Evolutionary conservation across 2,888 invertebrate species (phyloP).

Genomic region (Norana najaformis): DNA sequence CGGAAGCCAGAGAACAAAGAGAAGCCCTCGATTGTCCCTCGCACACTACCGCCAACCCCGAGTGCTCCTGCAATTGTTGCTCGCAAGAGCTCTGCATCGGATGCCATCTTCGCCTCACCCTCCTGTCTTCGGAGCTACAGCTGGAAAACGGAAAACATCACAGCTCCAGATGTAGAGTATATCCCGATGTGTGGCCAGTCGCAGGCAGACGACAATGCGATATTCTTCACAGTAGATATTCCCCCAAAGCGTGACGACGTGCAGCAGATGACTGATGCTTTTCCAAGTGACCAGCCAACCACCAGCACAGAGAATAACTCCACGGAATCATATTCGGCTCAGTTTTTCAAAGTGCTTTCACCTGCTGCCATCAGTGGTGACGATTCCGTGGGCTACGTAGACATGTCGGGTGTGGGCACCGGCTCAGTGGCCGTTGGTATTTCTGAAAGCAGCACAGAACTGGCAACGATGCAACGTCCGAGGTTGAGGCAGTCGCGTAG

Average conservation of each 20-base stretch:
- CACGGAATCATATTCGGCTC: background rate
- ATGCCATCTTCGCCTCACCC: background rate
- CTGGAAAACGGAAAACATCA: background rate
- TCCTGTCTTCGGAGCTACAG: background rate
- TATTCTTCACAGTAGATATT: conserved; percentile 4
- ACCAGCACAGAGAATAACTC: background rate
- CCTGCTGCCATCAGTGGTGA: background rate
- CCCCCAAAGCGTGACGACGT: background rate
- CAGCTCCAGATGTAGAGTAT: background rate
- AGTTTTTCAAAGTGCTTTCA: background rate
- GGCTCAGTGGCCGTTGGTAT: background rate
- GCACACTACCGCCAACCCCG: background rate
- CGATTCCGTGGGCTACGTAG: background rate
- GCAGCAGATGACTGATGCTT: background rate
- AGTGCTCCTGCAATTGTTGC: background rate
- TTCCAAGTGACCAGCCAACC: background rate
- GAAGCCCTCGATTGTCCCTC: background rate
- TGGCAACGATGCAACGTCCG: conserved; percentile 14
- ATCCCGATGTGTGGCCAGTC: conserved; percentile 24
- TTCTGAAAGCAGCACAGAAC: background rate
- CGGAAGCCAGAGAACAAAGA: background rate
- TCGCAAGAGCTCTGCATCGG: background rate
- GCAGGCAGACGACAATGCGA: background rate
- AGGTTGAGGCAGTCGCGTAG: conserved; percentile 36
- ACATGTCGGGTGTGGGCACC: background rate